These are phyloP conservation scores for Emys orbicularis DNA, from an alignment of 2,797 vertebrate species.

Conservation along the genomic window DNA sequence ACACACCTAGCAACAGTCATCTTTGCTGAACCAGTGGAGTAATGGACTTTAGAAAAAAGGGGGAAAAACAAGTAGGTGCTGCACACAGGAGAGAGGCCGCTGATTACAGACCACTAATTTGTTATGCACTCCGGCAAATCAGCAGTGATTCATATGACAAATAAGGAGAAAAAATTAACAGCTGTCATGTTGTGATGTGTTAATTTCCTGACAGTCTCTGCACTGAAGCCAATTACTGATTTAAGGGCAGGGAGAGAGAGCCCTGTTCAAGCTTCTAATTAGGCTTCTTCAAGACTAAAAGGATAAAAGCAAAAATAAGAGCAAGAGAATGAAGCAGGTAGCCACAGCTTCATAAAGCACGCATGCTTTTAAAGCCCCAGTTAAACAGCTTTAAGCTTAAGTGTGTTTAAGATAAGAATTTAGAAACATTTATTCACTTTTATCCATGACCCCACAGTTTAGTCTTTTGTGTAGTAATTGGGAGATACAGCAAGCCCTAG, in stretches of 20 bases:
- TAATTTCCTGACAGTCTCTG: conserved; percentile 99
- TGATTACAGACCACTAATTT: conserved; percentile 98
- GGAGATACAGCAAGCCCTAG: conserved; percentile 80
- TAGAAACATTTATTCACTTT: conserved; percentile 92
- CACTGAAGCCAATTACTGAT: conserved; percentile 99
- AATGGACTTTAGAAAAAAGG: conserved; percentile 82
- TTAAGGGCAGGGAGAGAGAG: conserved; percentile 97
- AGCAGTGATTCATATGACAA: conserved; percentile 95
- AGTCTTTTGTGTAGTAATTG: conserved; percentile 87
- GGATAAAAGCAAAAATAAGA: conserved; percentile 96
- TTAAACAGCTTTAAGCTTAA: conserved; percentile 87
- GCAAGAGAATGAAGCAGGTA: conserved; percentile 87
- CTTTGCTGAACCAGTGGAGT: conserved; percentile 79
- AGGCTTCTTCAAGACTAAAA: conserved; percentile 97
- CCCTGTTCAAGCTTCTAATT: conserved; percentile 97
- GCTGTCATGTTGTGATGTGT: conserved; percentile 99
- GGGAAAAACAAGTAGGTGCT: conserved; percentile 80
- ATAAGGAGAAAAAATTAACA: conserved; percentile 97
- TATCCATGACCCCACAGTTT: conserved; percentile 84
- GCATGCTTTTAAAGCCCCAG: conserved; percentile 83
- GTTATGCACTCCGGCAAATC: conserved; percentile 97
- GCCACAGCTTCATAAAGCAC: conserved; percentile 81
- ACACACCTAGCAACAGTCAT: conserved; percentile 85
- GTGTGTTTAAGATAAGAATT: conserved; percentile 87
- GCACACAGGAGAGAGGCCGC: conserved; percentile 86